These are phyloP conservation scores for Drosophila koepferae DNA, from an alignment of 2,888 invertebrate species.

Conservation along the genomic window DNA sequence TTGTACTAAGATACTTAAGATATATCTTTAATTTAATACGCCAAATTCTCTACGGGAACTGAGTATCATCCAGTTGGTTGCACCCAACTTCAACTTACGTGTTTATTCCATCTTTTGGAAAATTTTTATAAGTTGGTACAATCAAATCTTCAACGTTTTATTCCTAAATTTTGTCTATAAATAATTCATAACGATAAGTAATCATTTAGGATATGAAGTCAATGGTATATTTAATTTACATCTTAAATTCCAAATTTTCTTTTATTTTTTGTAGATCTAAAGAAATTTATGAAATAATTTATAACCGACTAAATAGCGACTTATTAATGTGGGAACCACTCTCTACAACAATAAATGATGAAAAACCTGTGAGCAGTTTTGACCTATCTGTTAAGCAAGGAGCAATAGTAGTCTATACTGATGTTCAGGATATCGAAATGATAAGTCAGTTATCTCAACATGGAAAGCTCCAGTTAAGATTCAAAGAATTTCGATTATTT, in stretches of 20 bases:
- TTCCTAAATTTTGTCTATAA: too few species aligned
- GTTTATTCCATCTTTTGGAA: too few species aligned
- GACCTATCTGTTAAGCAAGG: conserved; percentile 92
- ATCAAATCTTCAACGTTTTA: too few species aligned
- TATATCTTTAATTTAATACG: too few species aligned
- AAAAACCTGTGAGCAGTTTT: conserved; percentile 83
- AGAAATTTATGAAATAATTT: conserved; percentile 95
- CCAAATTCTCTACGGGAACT: too few species aligned
- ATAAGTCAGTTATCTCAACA: conserved; percentile 92
- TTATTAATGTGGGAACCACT: conserved; percentile 94
- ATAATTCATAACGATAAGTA: too few species aligned
- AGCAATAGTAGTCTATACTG: conserved; percentile 90
- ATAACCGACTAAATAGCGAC: conserved; percentile 95
- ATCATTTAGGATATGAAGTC: too few species aligned
- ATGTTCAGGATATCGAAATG: conserved; percentile 90
- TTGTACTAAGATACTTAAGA: too few species aligned
- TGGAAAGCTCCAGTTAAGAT: conserved; percentile 91
- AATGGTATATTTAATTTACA: neutral
- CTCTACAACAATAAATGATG: conserved; percentile 79
- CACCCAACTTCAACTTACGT: too few species aligned
- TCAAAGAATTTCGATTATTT: conserved; percentile 90
- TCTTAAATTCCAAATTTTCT: neutral
- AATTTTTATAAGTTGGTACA: too few species aligned
- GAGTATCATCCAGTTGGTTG: too few species aligned
- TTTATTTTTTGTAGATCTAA: conserved; percentile 88